These are phyloP conservation scores for Drosophila meridionalis DNA, from an alignment of 2,888 invertebrate genomes.

Conservation along the genomic window DNA sequence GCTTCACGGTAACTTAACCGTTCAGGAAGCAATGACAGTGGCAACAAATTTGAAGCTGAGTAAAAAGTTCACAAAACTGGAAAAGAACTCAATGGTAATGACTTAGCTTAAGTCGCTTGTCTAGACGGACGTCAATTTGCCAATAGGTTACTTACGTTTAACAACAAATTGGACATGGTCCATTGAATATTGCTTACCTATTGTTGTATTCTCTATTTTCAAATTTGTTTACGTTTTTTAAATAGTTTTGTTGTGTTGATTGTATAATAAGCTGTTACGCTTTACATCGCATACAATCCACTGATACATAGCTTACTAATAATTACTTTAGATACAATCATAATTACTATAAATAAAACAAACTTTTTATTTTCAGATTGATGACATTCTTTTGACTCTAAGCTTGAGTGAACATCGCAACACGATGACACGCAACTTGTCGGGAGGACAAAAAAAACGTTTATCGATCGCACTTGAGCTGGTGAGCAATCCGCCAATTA, in stretches of 20 bases:
- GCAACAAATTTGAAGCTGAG: constrained; percentile 96
- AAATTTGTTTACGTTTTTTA: constrained; percentile 6
- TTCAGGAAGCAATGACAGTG: constrained; percentile 97
- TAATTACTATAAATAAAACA: not conserved
- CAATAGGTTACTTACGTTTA: not conserved
- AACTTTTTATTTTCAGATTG: constrained; percentile 88
- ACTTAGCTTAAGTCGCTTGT: not conserved
- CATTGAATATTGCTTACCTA: constrained; percentile 15
- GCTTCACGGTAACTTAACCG: constrained; percentile 95
- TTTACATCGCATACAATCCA: not conserved
- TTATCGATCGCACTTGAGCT: constrained; percentile 97
- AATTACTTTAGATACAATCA: not conserved
- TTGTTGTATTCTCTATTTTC: constrained; percentile 20
- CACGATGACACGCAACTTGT: constrained; percentile 96
- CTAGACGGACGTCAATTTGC: not conserved
- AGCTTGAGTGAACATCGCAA: constrained; percentile 94
- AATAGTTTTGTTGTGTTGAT: constrained; percentile 1
- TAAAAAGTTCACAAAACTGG: constrained; percentile 88
- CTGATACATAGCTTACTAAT: too few species aligned
- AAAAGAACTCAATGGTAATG: constrained; percentile 93
- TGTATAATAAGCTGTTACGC: not conserved
- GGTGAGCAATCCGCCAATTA: constrained; percentile 98
- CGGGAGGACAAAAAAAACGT: constrained; percentile 97
- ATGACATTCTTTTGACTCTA: constrained; percentile 95
- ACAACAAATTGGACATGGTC: constrained; percentile 26